Conservation (phyloP, 2,113 vertebrate species). For the Craseonycteris thonglongyai region DNA sequence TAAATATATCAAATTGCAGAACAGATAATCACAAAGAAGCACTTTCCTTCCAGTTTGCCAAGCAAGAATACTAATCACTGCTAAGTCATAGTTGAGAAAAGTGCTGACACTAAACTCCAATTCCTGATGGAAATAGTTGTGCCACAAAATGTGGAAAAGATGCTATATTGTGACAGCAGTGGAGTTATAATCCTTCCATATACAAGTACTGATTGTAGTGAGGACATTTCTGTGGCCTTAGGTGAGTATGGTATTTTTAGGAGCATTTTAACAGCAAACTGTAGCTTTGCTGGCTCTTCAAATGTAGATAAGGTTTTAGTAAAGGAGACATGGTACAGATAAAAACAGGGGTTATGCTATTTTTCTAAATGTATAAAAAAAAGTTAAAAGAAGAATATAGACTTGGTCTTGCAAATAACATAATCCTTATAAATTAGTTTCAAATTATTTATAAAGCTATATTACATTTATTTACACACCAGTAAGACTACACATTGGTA, state of each 20-base stretch:
- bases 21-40: conserved; percentile 48
- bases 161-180: background rate
- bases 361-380: background rate
- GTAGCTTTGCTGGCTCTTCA: background rate
- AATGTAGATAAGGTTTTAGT: background rate
- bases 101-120: background rate
- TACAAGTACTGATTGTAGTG: background rate
- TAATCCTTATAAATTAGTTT: background rate
- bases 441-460: background rate
- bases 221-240: background rate
- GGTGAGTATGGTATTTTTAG: background rate
- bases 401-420: background rate
- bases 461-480: background rate
- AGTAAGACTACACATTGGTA: background rate
- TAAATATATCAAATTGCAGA: conserved; percentile 66
- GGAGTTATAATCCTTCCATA: background rate
- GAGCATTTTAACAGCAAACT: background rate
- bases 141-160: background rate
- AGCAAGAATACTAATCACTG: conserved; percentile 49
- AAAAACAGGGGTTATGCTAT: background rate
- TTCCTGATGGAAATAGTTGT: background rate
- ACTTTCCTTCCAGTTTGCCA: background rate
- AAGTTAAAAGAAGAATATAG: background rate
- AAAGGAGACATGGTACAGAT: background rate
- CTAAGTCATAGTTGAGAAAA: conserved; percentile 4